These are phyloP conservation scores for Spodoptera litura DNA, from an alignment of 1,140 invertebrate species.

Conservation along the genomic window DNA sequence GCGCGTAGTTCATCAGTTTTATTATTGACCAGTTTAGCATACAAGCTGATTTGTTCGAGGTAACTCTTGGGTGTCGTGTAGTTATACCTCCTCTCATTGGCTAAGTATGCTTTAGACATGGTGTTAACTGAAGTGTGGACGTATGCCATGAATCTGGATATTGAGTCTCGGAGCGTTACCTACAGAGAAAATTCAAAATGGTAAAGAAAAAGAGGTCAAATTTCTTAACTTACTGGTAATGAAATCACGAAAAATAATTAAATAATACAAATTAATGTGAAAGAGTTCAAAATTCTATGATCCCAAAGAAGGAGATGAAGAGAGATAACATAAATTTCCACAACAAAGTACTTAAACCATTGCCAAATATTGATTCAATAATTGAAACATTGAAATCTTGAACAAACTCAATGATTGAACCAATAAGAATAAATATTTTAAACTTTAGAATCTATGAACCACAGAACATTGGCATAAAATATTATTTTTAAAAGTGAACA, in stretches of 20 bases:
- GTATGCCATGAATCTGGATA: conserved; percentile 97
- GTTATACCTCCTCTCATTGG: conserved; percentile 96
- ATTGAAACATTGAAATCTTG: no score
- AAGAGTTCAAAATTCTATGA: no score
- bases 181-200: conserved; percentile 61
- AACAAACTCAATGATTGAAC: no score
- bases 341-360: no score
- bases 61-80: conserved; percentile 99
- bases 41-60: conserved; percentile 97
- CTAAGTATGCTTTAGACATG: conserved; percentile 94
- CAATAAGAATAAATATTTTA: no score
- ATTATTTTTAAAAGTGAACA: no score
- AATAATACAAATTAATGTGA: not conserved
- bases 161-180: conserved; percentile 90
- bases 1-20: conserved; percentile 94
- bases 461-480: no score
- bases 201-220: not conserved
- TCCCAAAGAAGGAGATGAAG: no score
- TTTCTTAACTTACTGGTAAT: not conserved
- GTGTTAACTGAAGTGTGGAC: conserved; percentile 97
- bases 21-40: conserved; percentile 93
- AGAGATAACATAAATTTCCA: no score
- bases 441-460: no score
- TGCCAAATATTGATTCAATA: no score
- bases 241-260: not conserved